Conservation (phyloP, 2,113 vertebrate species). For the Syngnathus floridae region DNA sequence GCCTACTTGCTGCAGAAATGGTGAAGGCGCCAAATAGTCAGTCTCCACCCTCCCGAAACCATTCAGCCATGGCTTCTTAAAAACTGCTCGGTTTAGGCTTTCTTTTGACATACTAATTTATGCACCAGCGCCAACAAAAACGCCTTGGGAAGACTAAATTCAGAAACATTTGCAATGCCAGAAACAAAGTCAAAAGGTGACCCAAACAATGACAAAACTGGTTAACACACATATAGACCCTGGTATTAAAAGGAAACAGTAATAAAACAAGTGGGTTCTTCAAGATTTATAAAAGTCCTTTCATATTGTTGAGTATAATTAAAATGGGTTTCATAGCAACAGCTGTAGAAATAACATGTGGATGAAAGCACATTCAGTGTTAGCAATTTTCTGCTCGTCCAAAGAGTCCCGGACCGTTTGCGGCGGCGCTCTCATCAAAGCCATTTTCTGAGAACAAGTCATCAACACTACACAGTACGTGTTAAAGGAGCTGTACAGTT, state of each 20-base stretch:
- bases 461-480: slow-evolving; percentile 16
- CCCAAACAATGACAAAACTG: neutral
- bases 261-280: slow-evolving; percentile 3
- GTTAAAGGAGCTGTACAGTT: slow-evolving; percentile 21
- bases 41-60: neutral
- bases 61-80: too few relatives aligned
- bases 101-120: slow-evolving; percentile 1
- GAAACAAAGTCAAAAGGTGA: neutral
- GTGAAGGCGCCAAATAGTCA: neutral
- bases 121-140: neutral
- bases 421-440: slow-evolving; percentile 10
- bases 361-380: slow-evolving; percentile 9
- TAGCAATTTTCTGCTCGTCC: slow-evolving; percentile 4
- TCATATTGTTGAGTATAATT: slow-evolving; percentile 10
- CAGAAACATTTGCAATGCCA: neutral
- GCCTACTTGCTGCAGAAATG: neutral
- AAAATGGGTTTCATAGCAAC: slow-evolving; percentile 15
- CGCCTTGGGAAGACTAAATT: neutral
- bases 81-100: neutral
- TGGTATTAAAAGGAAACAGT: neutral
- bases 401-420: slow-evolving; percentile 17
- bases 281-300: slow-evolving; percentile 30
- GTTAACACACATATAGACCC: neutral
- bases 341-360: slow-evolving; percentile 6
- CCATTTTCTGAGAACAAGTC: slow-evolving; percentile 1